Conservation (phyloP, 2,113 vertebrate species). For the Electrona antarctica region DNA sequence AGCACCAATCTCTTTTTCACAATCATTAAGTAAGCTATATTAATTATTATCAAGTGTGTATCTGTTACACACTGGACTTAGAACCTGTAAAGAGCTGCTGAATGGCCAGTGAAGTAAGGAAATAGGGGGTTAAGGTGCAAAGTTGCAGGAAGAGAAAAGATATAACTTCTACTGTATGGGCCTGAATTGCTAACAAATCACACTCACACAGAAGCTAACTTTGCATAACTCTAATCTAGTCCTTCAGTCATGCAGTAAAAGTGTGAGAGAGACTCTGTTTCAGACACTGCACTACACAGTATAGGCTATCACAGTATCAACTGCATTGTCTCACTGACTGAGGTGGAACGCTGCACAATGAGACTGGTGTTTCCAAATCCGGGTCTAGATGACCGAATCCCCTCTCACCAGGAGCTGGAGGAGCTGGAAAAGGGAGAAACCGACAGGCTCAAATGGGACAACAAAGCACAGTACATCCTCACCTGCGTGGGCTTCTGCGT, state of each 20-base stretch:
- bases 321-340: neutral
- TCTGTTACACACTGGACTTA: no score
- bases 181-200: no score
- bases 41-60: no score
- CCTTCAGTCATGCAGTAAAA: neutral
- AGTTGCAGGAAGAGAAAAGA: no score
- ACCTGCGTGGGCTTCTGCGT: conserved; percentile 93
- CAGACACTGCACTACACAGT: neutral
- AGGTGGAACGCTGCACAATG: conserved; percentile 64
- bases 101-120: no score
- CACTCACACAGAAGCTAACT: neutral
- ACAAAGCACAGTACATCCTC: conserved; percentile 91
- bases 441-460: conserved; percentile 91
- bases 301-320: neutral
- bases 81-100: no score
- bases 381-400: conserved; percentile 85
- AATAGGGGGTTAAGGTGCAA: no score
- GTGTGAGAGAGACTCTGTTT: neutral
- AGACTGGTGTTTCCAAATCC: conserved; percentile 85
- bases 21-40: no score
- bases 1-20: no score
- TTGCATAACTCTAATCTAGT: neutral
- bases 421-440: conserved; percentile 79
- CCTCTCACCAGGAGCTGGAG: conserved; percentile 79
- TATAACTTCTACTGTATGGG: no score